phyloP scores from a whole-genome alignment of 35 echinoderm and acorn worm genomes.

The Ophiothrix spiculata region DNA sequence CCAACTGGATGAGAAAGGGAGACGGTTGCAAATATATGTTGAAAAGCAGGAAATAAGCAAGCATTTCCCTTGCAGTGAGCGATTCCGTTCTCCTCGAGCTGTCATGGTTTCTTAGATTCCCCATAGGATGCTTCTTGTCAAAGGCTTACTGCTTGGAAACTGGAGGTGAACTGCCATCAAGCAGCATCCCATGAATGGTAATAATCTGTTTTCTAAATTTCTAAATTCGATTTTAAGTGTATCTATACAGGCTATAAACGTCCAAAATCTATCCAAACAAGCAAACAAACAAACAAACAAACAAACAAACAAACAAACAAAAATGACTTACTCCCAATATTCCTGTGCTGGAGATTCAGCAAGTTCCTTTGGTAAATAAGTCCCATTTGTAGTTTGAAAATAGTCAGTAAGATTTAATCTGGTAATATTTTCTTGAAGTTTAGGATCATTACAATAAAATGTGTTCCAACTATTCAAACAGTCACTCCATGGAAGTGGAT shows the following conservation, averaged over 20 bases:
- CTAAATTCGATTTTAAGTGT: no score
- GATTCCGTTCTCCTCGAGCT: no score
- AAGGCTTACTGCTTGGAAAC: no score
- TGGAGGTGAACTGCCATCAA: background rate
- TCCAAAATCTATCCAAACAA: no score
- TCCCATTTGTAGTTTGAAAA: conserved; percentile 49
- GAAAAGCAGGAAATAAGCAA: background rate
- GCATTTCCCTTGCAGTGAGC: background rate
- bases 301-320: no score
- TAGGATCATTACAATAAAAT: conserved; percentile 52
- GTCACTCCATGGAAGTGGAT: conserved; percentile 52
- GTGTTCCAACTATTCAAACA: conserved; percentile 71
- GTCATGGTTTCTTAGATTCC: no score
- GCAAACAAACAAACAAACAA: no score
- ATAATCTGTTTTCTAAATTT: background rate
- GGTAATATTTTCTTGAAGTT: conserved; percentile 37
- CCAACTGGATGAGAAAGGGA: background rate
- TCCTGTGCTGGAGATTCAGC: conserved; percentile 84
- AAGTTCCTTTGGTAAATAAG: conserved; percentile 16
- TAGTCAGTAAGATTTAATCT: background rate
- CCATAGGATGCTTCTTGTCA: no score
- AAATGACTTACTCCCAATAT: conserved; percentile 97
- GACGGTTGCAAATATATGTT: background rate
- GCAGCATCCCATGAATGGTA: background rate
- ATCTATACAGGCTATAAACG: background rate